Evolutionary conservation across 1,140 invertebrate genomes (phyloP).

Genomic region (Sarcophaga bullata): DNA sequence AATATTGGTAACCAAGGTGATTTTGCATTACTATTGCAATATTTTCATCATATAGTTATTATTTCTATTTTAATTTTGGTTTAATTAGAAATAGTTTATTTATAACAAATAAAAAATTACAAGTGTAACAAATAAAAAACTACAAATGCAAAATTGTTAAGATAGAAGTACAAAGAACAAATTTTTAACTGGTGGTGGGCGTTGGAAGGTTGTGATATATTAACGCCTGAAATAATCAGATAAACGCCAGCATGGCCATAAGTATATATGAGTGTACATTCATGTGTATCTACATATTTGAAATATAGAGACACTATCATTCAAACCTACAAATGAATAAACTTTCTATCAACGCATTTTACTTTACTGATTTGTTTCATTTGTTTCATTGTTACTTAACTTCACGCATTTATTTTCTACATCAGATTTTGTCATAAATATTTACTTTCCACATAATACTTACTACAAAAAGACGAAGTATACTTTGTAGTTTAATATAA

Average conservation of each 20-base stretch:
- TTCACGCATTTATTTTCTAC: background rate
- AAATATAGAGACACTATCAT: background rate
- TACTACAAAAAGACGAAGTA: background rate
- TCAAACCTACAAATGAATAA: background rate
- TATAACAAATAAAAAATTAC: background rate
- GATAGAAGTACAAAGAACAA: too few species aligned
- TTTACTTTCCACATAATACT: background rate
- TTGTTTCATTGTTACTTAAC: background rate
- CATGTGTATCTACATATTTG: background rate
- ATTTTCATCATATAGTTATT: background rate
- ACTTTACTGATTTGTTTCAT: background rate
- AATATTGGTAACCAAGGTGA: constrained; percentile 26
- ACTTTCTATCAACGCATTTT: background rate
- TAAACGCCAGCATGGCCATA: background rate
- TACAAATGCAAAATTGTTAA: too few species aligned
- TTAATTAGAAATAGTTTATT: background rate
- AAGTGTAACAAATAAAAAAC: background rate
- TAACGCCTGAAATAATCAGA: background rate
- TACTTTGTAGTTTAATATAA: too few species aligned
- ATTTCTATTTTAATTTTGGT: background rate
- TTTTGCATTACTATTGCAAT: too few species aligned
- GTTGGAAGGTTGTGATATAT: background rate
- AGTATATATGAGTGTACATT: background rate
- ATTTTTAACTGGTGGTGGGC: background rate
- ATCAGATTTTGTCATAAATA: background rate